These are phyloP conservation scores for Capreolus pygargus DNA, from an alignment of 2,113 vertebrate species.

Conservation along the genomic window DNA sequence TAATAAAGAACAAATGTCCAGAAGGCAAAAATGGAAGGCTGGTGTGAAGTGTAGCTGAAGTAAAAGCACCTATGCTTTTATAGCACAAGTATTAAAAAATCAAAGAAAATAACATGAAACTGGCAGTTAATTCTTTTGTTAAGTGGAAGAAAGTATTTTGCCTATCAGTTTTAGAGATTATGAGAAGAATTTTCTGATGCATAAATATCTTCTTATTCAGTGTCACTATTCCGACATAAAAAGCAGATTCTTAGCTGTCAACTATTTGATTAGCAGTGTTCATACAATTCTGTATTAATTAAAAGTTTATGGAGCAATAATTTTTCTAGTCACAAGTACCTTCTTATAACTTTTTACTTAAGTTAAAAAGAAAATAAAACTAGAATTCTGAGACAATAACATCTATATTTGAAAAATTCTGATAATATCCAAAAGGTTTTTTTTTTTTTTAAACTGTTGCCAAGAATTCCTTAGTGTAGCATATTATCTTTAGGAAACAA, in stretches of 20 bases:
- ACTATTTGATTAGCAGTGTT: not conserved
- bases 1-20: not conserved
- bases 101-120: constrained; percentile 12
- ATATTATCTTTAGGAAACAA: not conserved
- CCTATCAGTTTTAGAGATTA: too few species aligned
- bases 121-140: not conserved
- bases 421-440: not conserved
- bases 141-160: too few species aligned
- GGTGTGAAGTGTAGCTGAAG: not conserved
- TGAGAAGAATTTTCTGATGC: too few species aligned
- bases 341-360: constrained; percentile 18
- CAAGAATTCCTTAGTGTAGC: not conserved
- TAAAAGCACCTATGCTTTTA: not conserved
- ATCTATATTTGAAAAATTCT: constrained; percentile 24
- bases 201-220: too few species aligned
- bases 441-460: not conserved
- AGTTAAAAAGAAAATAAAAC: constrained; percentile 21
- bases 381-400: not conserved
- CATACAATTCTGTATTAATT: not conserved
- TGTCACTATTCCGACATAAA: too few species aligned
- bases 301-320: not conserved
- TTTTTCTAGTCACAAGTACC: not conserved
- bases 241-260: not conserved
- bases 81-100: not conserved
- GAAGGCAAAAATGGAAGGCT: not conserved